Conservation (phyloP, 2,113 vertebrate species). For the Siniperca chuatsi region DNA sequence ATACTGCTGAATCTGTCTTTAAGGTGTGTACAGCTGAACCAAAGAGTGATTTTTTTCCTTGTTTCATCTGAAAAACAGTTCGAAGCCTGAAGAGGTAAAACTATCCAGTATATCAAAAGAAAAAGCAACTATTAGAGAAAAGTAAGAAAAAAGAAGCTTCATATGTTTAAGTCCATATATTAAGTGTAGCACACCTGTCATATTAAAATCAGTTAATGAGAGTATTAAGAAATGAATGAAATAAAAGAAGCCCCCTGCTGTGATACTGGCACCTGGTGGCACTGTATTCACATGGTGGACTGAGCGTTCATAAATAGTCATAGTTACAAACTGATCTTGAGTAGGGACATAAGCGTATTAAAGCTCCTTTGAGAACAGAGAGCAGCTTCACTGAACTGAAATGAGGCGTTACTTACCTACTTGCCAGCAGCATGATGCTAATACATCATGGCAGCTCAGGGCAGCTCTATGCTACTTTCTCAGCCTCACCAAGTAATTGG, state of each 20-base stretch:
- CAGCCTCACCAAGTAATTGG: slow-evolving; percentile 87
- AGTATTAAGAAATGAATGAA: neutral
- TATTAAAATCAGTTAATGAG: neutral
- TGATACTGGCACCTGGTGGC: slow-evolving; percentile 12
- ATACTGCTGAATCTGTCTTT: neutral
- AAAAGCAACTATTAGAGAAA: too few species aligned
- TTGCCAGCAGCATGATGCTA: slow-evolving; percentile 79
- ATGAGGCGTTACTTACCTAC: slow-evolving; percentile 73
- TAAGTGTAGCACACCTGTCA: neutral
- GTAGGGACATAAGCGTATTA: slow-evolving; percentile 55
- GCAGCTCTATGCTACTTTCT: slow-evolving; percentile 83
- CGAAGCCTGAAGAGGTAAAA: too few species aligned
- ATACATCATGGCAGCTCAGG: slow-evolving; percentile 84
- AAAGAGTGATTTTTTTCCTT: neutral
- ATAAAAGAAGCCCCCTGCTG: slow-evolving; percentile 11
- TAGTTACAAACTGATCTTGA: slow-evolving; percentile 52
- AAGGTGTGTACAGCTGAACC: neutral
- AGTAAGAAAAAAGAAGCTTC: too few species aligned
- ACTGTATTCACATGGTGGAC: slow-evolving; percentile 26
- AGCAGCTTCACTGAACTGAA: slow-evolving; percentile 64
- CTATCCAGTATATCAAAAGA: too few species aligned
- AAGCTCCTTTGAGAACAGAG: slow-evolving; percentile 35
- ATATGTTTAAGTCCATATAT: neutral
- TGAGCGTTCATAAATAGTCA: slow-evolving; percentile 46
- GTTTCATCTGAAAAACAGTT: too few species aligned